Evolutionary conservation across 2,888 invertebrate genomes (phyloP), one percentile per base, ranked within the genome.

Genomic region (Tethea ocularis): DNA sequence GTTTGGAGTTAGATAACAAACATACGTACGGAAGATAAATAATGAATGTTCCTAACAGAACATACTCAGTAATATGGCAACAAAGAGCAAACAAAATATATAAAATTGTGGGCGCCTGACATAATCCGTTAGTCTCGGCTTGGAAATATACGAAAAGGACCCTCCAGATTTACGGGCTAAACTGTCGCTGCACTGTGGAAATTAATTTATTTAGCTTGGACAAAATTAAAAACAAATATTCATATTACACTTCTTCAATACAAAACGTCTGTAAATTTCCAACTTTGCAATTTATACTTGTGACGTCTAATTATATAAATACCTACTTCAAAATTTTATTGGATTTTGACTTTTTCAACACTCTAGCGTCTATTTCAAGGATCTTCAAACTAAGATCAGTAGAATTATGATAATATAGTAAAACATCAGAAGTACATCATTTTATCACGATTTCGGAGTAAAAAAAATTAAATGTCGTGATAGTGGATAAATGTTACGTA

Each of bases 151-250:
- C 78, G 75, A 80, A 83, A 83, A 82, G 79, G 71, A 82, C 81
- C 77, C 79, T 81, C 73, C 75, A 83, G 77, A 83, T 82, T 83
- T 83, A 84, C 80, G 76, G 75, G 74, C 68, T 69, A 61, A 72
- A n/a, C n/a, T n/a, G n/a, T 71, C 71, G 68, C 67, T 74, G 77
- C 78, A 75, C 74, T 70, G 74, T 66, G 75, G 69, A 73, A 84
- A 85, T 83, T 77, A 86, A 85, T 84, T 84, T 84, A 84, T 86
- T 83, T 80, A 77, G 74, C 75, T 71, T 64, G 72, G 70, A 69
- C 74, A 64, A 84, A 86, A 85, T 84, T 82, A 80, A 82, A 77
- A 72, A 33, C 54, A 54, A 29, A 29, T 29, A 26, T 11, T 53
- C 17, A n/a, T 33, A 52, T 17, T n/a, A 10, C 10, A 17, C 17